Evolutionary conservation across 2,888 invertebrate species (phyloP).

Genomic region (Thyatira batis): DNA sequence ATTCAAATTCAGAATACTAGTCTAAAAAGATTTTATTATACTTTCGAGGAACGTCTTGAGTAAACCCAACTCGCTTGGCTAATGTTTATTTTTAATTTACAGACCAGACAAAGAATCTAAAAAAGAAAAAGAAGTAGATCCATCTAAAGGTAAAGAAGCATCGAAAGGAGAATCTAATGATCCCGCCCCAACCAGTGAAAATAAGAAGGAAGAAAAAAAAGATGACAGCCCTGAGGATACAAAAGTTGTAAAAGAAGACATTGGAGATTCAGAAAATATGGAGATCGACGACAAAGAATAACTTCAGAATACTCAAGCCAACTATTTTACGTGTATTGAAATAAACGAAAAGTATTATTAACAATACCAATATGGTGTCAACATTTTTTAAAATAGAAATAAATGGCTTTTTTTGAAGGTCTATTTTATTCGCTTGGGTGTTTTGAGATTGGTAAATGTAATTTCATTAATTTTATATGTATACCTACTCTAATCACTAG

Average conservation of each 20-base stretch:
- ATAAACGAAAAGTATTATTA: neutral
- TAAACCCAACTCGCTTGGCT: no score
- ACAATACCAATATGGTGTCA: neutral
- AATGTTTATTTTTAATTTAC: no score
- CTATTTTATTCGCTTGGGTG: neutral
- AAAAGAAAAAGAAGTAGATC: slow-evolving; percentile 19
- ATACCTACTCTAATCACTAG: neutral
- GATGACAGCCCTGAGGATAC: neutral
- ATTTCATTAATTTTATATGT: neutral
- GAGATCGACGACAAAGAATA: slow-evolving; percentile 63
- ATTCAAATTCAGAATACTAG: no score
- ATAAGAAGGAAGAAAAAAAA: slow-evolving; percentile 9
- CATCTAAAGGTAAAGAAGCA: slow-evolving; percentile 5
- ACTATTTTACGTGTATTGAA: neutral
- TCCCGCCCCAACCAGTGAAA: neutral
- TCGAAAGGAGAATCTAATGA: slow-evolving; percentile 5
- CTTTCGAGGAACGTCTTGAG: no score
- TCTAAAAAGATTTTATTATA: no score
- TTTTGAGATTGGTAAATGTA: neutral
- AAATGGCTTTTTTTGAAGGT: neutral
- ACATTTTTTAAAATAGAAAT: neutral
- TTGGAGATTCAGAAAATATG: slow-evolving; percentile 53
- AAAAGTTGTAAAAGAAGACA: slow-evolving; percentile 24
- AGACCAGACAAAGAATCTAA: slow-evolving; percentile 43
- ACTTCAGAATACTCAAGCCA: neutral